These are phyloP conservation scores for Drosophila mettleri DNA, from an alignment of 2,888 invertebrate species.

Conservation along the genomic window DNA sequence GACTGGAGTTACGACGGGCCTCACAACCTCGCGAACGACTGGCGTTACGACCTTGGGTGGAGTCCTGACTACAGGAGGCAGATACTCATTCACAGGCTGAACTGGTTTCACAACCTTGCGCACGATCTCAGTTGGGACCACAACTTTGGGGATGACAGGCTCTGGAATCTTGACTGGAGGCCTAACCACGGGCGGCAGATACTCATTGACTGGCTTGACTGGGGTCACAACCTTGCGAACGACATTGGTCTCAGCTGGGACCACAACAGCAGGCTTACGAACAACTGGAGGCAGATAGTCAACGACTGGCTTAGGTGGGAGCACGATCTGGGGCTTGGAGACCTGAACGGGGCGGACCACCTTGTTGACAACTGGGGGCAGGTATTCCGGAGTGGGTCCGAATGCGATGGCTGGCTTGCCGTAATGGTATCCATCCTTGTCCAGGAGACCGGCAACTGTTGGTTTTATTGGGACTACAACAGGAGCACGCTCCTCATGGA, in stretches of 20 bases:
- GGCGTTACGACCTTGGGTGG: no score
- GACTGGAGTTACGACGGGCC: no score
- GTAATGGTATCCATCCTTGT: constrained; percentile 72
- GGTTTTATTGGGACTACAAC: constrained; percentile 12
- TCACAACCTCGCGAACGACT: no score
- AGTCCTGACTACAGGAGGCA: no score
- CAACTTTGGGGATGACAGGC: constrained; percentile 22
- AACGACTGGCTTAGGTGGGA: constrained; percentile 19
- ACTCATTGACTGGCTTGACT: constrained; percentile 32
- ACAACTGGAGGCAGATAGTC: constrained; percentile 19
- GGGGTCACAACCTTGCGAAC: constrained; percentile 12
- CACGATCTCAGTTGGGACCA: no score
- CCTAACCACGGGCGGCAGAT: constrained; percentile 37
- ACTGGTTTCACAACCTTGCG: no score
- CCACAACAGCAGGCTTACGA: constrained; percentile 10
- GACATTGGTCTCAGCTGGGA: constrained; percentile 17
- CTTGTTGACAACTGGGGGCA: constrained; percentile 34
- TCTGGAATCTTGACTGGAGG: constrained; percentile 11
- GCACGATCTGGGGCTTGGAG: not conserved
- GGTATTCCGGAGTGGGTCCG: constrained; percentile 42
- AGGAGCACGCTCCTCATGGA: constrained; percentile 29
- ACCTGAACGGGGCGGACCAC: constrained; percentile 3
- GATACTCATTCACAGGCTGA: no score
- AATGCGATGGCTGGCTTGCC: constrained; percentile 44
- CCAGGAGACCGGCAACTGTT: constrained; percentile 49